Evolutionary conservation across 2,888 invertebrate genomes (phyloP).

Genomic region (Uropetala carovei): DNA sequence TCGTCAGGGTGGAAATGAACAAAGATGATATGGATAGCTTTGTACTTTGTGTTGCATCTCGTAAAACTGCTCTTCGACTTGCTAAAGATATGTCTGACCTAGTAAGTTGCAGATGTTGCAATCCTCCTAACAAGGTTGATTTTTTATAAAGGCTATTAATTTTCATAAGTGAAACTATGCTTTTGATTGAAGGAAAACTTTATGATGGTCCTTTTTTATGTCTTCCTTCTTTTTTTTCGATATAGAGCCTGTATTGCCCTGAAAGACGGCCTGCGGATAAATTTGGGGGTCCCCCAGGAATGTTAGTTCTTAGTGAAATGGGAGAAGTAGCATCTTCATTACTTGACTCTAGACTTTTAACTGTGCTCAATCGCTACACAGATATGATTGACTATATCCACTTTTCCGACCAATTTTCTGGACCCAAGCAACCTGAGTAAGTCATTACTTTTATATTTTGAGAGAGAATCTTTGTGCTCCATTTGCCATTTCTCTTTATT

Average conservation of each 20-base stretch:
- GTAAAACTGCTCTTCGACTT: constrained; percentile 89
- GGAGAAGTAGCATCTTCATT: constrained; percentile 91
- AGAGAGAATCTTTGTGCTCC: neutral
- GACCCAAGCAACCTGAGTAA: constrained; percentile 92
- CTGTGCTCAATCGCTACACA: constrained; percentile 88
- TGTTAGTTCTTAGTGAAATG: constrained; percentile 91
- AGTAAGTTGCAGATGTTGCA: constrained; percentile 75
- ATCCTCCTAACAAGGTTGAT: neutral
- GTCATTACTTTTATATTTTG: constrained; percentile 75
- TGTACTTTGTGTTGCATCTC: constrained; percentile 93
- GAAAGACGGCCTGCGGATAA: constrained; percentile 90
- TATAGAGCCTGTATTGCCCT: constrained; percentile 86
- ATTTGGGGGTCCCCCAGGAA: constrained; percentile 84
- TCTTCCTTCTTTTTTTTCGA: constrained; percentile 67
- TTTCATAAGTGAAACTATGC: neutral
- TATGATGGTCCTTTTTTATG: neutral
- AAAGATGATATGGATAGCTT: constrained; percentile 95
- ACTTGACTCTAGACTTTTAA: constrained; percentile 87
- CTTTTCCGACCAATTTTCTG: constrained; percentile 97
- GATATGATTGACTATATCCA: constrained; percentile 95
- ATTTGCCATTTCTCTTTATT: neutral
- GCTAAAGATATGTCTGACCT: constrained; percentile 96
- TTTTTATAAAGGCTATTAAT: neutral
- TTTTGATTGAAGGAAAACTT: neutral
- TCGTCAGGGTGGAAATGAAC: constrained; percentile 90